phyloP scores from a whole-genome alignment of 2,797 vertebrate genomes.

The Chrysocyon brachyurus region DNA sequence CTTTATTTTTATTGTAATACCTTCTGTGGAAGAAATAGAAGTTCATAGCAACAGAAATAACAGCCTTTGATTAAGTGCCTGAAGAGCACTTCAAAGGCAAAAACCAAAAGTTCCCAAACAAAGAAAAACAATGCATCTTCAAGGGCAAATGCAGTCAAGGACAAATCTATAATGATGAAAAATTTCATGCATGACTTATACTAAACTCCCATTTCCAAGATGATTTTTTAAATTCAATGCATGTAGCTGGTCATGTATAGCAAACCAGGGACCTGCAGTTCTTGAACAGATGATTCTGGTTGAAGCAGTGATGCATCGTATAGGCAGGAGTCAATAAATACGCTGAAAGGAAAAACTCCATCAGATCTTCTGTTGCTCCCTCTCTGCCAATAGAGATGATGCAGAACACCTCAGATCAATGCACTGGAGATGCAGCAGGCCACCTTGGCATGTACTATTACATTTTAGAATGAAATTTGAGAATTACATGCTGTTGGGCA shows the following conservation, averaged over 20 bases:
- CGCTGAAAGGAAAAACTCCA: background rate
- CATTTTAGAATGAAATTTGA: background rate
- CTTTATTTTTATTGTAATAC: conserved; percentile 61
- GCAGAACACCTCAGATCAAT: background rate
- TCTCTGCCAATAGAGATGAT: background rate
- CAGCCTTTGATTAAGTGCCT: conserved; percentile 66
- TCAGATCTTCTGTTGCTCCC: background rate
- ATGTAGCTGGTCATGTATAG: background rate
- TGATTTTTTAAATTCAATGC: conserved; percentile 17
- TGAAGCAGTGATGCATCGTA: background rate
- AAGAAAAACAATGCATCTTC: conserved; percentile 64
- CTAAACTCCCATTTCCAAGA: background rate
- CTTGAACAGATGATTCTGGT: background rate
- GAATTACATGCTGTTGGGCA: background rate
- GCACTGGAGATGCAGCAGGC: background rate
- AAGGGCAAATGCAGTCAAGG: conserved; percentile 62
- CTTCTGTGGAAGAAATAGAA: conserved; percentile 49
- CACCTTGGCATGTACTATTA: background rate
- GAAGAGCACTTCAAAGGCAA: conserved; percentile 62
- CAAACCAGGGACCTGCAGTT: background rate
- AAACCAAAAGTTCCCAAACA: conserved; percentile 51
- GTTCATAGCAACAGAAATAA: conserved; percentile 64
- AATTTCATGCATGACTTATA: background rate
- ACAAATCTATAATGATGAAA: conserved; percentile 56
- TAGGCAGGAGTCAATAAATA: background rate